Percentiles rank a stretch among this genome's conserved stretches.
Conservation (phyloP, 1,140 invertebrate species). For the Penaeus chinensis region DNA sequence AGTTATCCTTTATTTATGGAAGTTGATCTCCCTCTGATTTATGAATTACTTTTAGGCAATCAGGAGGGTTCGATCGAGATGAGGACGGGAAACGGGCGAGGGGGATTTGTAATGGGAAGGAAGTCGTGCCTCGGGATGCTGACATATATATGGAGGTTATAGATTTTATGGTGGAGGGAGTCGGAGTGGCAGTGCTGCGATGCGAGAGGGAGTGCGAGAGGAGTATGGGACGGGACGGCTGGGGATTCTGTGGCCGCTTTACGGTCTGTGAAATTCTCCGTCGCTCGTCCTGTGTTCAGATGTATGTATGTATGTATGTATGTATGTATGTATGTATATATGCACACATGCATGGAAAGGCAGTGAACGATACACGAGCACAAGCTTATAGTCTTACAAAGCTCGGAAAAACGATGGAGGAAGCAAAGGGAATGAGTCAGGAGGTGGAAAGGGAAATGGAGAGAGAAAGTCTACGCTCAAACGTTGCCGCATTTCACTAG, state of each 20-base stretch:
- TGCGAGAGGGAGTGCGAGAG: background rate
- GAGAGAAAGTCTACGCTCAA: background rate
- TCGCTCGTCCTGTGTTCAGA: background rate
- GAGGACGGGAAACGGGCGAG: background rate
- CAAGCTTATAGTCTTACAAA: background rate
- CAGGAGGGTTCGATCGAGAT: background rate
- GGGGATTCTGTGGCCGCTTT: too few species aligned
- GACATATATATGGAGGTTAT: background rate
- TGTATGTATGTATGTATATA: slow-evolving; percentile 40
- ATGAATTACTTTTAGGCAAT: background rate
- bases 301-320: slow-evolving; percentile 43
- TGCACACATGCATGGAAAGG: slow-evolving; percentile 1
- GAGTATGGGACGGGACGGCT: too few species aligned
- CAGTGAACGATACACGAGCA: background rate
- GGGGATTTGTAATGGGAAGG: background rate
- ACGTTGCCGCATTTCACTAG: too few species aligned
- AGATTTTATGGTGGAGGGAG: slow-evolving; percentile 15
- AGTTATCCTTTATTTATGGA: too few species aligned
- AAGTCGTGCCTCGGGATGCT: background rate
- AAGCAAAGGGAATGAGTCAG: background rate
- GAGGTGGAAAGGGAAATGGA: slow-evolving; percentile 6
- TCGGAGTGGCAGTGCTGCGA: too few species aligned
- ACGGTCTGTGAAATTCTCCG: background rate
- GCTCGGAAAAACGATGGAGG: too few species aligned
- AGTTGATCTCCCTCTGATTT: too few species aligned